Evolutionary conservation across 2,113 vertebrate species (phyloP).

Genomic region (Pelmatolapia mariae): DNA sequence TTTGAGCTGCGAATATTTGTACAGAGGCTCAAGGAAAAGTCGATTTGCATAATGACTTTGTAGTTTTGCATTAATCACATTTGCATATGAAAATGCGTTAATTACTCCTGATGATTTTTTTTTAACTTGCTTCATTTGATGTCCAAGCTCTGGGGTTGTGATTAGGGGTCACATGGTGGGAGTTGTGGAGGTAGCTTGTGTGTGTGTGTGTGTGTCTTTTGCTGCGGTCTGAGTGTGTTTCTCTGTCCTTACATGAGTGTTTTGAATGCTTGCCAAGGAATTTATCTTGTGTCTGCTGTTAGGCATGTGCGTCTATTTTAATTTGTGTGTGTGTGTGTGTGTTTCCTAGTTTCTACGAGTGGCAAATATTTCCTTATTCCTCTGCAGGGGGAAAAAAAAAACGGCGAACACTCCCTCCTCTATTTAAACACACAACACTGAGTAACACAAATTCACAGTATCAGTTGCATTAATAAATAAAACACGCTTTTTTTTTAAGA

Average conservation of each 20-base stretch:
- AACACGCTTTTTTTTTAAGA: background rate
- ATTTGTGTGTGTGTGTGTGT: constrained; percentile 27
- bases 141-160: constrained; percentile 88
- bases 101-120: constrained; percentile 99
- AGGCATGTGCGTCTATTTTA: constrained; percentile 46
- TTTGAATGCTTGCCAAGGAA: constrained; percentile 75
- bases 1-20: constrained; percentile 99
- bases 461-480: background rate
- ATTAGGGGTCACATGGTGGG: constrained; percentile 75
- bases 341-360: background rate
- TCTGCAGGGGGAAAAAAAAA: background rate
- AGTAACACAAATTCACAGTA: background rate
- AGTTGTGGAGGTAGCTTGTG: constrained; percentile 57
- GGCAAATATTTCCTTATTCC: constrained; percentile 28
- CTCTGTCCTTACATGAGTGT: constrained; percentile 52
- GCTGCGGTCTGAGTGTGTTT: background rate
- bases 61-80: constrained; percentile 99
- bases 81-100: constrained; percentile 99
- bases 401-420: background rate
- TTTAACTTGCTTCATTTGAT: constrained; percentile 98
- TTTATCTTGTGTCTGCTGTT: constrained; percentile 65
- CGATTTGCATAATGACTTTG: constrained; percentile 99
- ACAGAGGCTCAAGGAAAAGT: constrained; percentile 99
- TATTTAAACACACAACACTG: background rate
- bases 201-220: constrained; percentile 21